These are phyloP conservation scores for Lepus europaeus DNA, from an alignment of 2,113 vertebrate species.

Conservation along the genomic window DNA sequence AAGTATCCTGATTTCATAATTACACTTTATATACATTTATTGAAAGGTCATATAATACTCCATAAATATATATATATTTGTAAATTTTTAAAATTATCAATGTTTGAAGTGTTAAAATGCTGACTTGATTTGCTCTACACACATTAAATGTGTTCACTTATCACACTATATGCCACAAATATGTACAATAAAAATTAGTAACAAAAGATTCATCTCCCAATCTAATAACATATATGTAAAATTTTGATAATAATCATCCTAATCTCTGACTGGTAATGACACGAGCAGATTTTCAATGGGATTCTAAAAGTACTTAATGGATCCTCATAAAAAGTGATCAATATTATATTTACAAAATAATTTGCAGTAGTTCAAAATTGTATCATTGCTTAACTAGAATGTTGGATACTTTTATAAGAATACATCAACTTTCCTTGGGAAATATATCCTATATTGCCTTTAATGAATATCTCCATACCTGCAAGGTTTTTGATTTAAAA, in stretches of 20 bases:
- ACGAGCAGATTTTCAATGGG: background rate
- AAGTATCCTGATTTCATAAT: too few relatives aligned
- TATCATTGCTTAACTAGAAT: background rate
- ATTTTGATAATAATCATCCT: background rate
- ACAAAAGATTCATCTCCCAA: background rate
- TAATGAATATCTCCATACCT: background rate
- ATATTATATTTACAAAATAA: constrained; percentile 14
- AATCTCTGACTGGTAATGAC: background rate
- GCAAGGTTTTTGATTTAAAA: background rate
- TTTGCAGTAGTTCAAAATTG: background rate
- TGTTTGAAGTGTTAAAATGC: too few relatives aligned
- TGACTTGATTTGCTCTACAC: too few relatives aligned
- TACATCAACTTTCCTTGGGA: background rate
- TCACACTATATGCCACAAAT: too few relatives aligned
- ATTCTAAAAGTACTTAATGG: background rate
- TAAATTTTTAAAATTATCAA: too few relatives aligned
- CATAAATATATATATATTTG: too few relatives aligned
- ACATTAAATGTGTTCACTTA: too few relatives aligned
- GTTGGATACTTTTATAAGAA: constrained; percentile 8
- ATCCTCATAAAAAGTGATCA: background rate
- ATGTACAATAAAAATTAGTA: too few relatives aligned
- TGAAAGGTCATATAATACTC: too few relatives aligned
- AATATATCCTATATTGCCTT: background rate
- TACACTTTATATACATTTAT: too few relatives aligned
- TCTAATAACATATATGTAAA: background rate